Base-by-base conservation (phyloP, 1,140 invertebrate species). In the Hycleus cichorii region DNA sequence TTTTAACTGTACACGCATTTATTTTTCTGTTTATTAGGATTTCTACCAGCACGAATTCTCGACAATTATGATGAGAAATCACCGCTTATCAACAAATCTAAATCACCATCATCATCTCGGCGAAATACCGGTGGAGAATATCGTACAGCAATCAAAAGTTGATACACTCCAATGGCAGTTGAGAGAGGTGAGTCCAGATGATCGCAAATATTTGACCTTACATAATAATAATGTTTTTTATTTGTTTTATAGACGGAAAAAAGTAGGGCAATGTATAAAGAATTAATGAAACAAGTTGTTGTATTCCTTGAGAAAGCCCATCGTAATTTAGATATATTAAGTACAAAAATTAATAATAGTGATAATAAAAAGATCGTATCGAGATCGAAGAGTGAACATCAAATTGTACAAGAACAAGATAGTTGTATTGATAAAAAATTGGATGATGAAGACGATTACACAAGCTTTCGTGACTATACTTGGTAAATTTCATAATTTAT, bases 111-210 rank as follows among this genome's bases (percentile, higher is more conserved):
- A 32, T 32, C 32, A 32, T 32, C 32, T 32, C 3, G 32, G 4
- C 4, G 67, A 76, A 46, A 62, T 66, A 40, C 67, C 69, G 4
- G 64, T 73, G 3, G 85, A 89, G 77, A 83, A 81, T 64, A 81
- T 83, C 59, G 80, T 81, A 51, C 77, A 87, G 57, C 84, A 89
- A 71, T 84, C 83, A 67, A 85, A 89, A 74, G 80, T 89, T 63
- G 84, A 88, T 64, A 87, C 86, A 50, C 75, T 90, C 57, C 81
- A 88, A 69, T 90, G 88, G 88, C 87, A 89, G 74, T 72, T 90
- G 46, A 85, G 86, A 76, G 87, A 90, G 84, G 88, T 89, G 78
- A 69, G 73, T 72, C 57, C 26, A 7, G 32, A 32, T 7, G 0
- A 45, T 49, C 40, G 0, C 9, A 11, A 42, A n/a, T 10, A 42